Evolutionary conservation across 2,113 vertebrate genomes (phyloP), one percentile per base, ranked within the genome.

Genomic region (Hemiprocne comata): DNA sequence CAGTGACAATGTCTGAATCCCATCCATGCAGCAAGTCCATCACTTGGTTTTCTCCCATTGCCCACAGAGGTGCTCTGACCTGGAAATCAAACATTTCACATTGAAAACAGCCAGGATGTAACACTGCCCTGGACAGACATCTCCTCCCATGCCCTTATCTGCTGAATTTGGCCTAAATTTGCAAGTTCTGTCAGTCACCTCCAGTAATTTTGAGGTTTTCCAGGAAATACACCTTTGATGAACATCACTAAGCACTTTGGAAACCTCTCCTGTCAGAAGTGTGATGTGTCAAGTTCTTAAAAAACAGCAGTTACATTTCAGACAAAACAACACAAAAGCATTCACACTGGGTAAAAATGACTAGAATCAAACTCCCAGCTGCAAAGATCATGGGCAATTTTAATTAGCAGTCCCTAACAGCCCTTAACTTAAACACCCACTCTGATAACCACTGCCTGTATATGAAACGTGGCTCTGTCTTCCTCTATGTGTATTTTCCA

Each of bases 221-320:
- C 57, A 57, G 61, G 20, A 80, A 53, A 72, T 13, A 38, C 5
- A 21, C 1, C 17, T 46, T 7, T 81, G 33, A 23, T 57, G 20
- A 69, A 7, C 17, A 16, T 54, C 2, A 0, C 0, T 0, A 0
- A 69, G 29, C 33, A 21, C 10, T 74, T 71, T 9, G 16, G 42
- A 76, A 75, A 67, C 10, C 7, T 58, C 21, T 65, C 6, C 9
- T 28, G 31, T 36, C 11, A 69, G 53, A 33, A 11, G 3, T 11
- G 13, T 54, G 29, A 17, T 13, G 10, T 34, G 13, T 5, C 11
- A 80, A 58, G 26, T 33, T 70, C 34, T 53, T 84, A 23, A 89
- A 89, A 78, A 72, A n/a, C 1, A 51, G 13, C 8, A 17, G 24
- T 17, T 66, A 29, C 33, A 15, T 40, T 93, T 70, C 40, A 28